phyloP scores from a whole-genome alignment of 2,113 vertebrate genomes.

The Datnioides undecimradiatus region DNA sequence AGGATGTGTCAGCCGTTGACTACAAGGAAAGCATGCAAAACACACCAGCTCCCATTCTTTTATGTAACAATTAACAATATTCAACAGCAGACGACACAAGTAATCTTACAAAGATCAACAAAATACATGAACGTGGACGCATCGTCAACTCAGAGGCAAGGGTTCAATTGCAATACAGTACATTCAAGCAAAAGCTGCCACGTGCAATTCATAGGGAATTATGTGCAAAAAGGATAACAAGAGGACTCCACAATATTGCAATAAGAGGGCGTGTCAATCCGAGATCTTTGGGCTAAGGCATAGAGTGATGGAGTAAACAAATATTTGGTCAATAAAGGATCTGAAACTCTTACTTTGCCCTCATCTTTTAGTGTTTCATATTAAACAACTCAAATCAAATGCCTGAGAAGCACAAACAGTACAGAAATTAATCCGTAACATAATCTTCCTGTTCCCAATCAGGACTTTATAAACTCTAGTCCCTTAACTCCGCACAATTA shows the following conservation, averaged over 20 bases:
- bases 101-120: constrained; percentile 34
- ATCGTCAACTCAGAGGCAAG: constrained; percentile 17
- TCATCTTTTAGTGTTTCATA: constrained; percentile 34
- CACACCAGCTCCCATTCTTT: constrained; percentile 2
- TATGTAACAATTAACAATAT: constrained; percentile 32
- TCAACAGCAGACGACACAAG: constrained; percentile 35
- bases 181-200: constrained; percentile 69
- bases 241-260: constrained; percentile 19
- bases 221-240: constrained; percentile 47
- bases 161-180: constrained; percentile 34
- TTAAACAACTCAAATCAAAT: constrained; percentile 24
- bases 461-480: not conserved
- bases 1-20: constrained; percentile 23
- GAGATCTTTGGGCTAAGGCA: constrained; percentile 60
- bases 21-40: constrained; percentile 49
- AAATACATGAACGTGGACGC: constrained; percentile 6
- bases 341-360: not conserved
- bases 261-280: not conserved
- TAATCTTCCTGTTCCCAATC: not conserved
- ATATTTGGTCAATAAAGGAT: constrained; percentile 41
- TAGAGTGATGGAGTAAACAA: constrained; percentile 43
- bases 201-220: constrained; percentile 40
- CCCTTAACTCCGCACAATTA: not conserved
- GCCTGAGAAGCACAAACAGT: constrained; percentile 33
- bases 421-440: constrained; percentile 19